A percentile compares a stretch with the other conserved stretches of the same genome.
Evolutionary conservation across 2,113 vertebrate genomes (phyloP).

Genomic region (Cinclus cinclus): DNA sequence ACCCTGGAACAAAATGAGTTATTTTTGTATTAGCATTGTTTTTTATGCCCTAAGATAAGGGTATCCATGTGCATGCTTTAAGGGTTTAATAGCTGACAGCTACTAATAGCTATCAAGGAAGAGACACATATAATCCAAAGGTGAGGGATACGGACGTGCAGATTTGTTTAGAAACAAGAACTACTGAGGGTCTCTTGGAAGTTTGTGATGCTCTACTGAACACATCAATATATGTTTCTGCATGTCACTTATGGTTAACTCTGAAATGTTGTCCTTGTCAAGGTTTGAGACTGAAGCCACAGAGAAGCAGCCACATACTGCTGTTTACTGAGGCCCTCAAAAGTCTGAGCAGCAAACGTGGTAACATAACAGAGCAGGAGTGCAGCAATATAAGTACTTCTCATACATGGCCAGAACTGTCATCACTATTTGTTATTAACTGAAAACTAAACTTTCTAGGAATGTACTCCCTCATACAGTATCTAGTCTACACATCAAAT

Average conservation of each 20-base stretch:
- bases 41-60: neutral
- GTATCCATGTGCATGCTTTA: neutral
- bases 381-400: neutral
- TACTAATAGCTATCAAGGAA: neutral
- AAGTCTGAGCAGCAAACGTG: neutral
- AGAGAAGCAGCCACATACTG: neutral
- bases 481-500: neutral
- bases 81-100: neutral
- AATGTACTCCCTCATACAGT: neutral
- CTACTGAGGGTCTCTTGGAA: neutral
- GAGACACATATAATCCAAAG: neutral
- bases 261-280: neutral
- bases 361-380: neutral
- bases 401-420: neutral
- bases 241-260: neutral
- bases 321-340: neutral
- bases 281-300: neutral
- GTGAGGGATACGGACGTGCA: neutral
- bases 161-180: neutral
- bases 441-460: conserved; percentile 2
- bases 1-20: neutral
- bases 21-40: fast-evolving
- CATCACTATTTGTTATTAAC: neutral
- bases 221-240: neutral
- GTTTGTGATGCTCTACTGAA: neutral